A percentile compares a stretch with the other conserved stretches of the same genome.
Conservation (phyloP, 2,888 invertebrate species). For the Tillus elongatus region DNA sequence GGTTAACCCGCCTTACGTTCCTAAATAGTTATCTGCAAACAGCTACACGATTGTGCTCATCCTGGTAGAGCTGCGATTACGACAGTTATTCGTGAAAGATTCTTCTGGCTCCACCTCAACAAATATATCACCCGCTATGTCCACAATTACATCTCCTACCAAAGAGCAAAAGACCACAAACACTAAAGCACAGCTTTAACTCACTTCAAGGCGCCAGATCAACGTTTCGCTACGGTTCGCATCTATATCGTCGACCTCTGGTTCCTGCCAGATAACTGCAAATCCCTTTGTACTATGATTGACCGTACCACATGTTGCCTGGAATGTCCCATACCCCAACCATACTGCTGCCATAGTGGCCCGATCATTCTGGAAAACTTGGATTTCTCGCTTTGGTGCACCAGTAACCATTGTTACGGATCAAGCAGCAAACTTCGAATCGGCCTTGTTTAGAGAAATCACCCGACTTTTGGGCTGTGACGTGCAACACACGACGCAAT, state of each 20-base stretch:
- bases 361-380: background rate
- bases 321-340: slow-evolving; percentile 3
- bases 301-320: slow-evolving; percentile 5
- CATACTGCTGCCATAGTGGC: slow-evolving; percentile 3
- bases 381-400: background rate
- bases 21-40: background rate
- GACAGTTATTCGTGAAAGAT: background rate
- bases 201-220: background rate
- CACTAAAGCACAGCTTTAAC: background rate
- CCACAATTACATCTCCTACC: background rate
- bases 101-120: background rate
- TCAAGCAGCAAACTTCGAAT: too few relatives aligned
- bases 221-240: too few relatives aligned
- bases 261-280: background rate
- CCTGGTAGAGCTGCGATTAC: background rate
- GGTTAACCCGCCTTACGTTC: background rate
- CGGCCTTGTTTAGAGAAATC: too few relatives aligned
- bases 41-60: too few relatives aligned
- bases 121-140: background rate
- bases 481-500: background rate
- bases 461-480: background rate
- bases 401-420: background rate
- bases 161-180: background rate
- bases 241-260: slow-evolving; percentile 7
- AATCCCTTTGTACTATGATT: slow-evolving; percentile 3